Conservation (phyloP, 2,797 vertebrate species). For the Cossypha dichroa region DNA sequence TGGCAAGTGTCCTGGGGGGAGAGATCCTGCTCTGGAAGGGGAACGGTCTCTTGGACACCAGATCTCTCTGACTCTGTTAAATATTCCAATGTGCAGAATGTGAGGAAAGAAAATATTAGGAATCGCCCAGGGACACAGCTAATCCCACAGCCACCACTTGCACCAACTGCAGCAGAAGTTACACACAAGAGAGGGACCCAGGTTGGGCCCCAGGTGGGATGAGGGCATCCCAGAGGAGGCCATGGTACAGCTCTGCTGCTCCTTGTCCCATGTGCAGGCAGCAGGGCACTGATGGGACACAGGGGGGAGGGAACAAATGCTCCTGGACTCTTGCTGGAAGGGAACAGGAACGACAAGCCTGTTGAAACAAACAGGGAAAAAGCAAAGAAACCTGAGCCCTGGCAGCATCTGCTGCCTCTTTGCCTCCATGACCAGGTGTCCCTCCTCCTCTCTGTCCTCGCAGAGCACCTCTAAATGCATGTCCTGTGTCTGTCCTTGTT, state of each 20-base stretch:
- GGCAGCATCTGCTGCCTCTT: neutral
- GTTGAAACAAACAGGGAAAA: neutral
- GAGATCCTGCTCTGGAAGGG: conserved; percentile 38
- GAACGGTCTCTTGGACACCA: conserved; percentile 6
- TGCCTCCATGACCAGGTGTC: neutral
- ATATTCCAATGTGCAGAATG: conserved; percentile 40
- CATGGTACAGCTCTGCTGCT: rapidly evolving
- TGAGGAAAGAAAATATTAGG: conserved; percentile 27
- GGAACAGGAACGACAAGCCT: neutral
- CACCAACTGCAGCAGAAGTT: neutral
- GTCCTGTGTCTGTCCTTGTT: neutral
- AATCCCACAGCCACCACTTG: neutral
- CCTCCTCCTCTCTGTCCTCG: neutral
- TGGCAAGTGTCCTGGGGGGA: conserved; percentile 58
- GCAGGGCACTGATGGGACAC: neutral
- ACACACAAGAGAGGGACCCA: rapidly evolving
- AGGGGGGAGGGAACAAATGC: neutral
- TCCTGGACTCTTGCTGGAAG: neutral
- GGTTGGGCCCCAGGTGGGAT: neutral
- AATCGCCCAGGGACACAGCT: neutral
- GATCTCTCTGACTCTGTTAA: conserved; percentile 57
- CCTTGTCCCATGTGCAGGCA: rapidly evolving
- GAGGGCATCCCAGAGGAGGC: neutral
- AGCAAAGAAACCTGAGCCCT: neutral
- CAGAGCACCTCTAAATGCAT: neutral